Conservation (phyloP, 2,797 vertebrate species). For the Schizothorax lantsangensis region DNA sequence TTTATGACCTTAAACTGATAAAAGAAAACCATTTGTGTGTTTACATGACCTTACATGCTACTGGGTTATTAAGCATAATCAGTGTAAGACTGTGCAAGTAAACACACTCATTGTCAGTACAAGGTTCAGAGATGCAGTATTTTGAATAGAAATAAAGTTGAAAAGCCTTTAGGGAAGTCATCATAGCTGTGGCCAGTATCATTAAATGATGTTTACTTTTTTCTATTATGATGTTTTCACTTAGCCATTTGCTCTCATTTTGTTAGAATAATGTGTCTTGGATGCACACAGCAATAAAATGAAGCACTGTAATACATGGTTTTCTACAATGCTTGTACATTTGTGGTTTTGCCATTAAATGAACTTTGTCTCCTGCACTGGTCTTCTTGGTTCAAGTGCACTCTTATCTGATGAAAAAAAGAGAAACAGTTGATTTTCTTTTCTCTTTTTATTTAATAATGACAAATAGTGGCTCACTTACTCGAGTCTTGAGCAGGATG, state of each 20-base stretch:
- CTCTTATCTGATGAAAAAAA: neutral
- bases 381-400: neutral
- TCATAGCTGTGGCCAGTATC: constrained; percentile 11
- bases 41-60: constrained; percentile 4
- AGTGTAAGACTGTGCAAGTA: constrained; percentile 7
- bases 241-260: constrained; percentile 8
- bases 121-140: constrained; percentile 38
- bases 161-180: constrained; percentile 22
- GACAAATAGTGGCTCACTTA: constrained; percentile 46
- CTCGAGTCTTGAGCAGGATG: constrained; percentile 48
- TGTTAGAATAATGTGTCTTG: constrained; percentile 26
- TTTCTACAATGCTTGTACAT: constrained; percentile 44
- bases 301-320: constrained; percentile 53
- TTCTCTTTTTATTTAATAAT: constrained; percentile 55
- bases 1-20: constrained; percentile 1
- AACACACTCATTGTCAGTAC: constrained; percentile 14
- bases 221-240: constrained; percentile 34
- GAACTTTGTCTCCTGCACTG: constrained; percentile 16
- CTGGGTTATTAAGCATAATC: constrained; percentile 26
- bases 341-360: constrained; percentile 57
- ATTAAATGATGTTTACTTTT: constrained; percentile 12
- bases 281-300: constrained; percentile 59
- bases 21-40: constrained; percentile 5
- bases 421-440: constrained; percentile 35
- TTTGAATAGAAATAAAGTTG: constrained; percentile 12